Evolutionary conservation across 92 coral and sea anemone genomes (phyloP).

Genomic region (Galaxea fascicularis): DNA sequence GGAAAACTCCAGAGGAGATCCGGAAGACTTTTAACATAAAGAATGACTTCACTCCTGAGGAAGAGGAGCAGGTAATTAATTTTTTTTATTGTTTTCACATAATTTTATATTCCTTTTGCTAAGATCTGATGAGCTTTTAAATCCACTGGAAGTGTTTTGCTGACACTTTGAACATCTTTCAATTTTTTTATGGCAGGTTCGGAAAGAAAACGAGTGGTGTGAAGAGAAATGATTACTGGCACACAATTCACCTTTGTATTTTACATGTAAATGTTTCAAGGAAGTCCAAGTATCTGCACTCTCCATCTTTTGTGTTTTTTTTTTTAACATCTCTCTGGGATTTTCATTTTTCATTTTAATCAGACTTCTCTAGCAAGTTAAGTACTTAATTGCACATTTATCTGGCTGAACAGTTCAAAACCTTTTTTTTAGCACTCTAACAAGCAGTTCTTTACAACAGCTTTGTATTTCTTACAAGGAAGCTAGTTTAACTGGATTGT

Average conservation of each 20-base stretch:
- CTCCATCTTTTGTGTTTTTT: neutral
- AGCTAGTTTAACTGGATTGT: constrained; percentile 2
- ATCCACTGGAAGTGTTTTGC: neutral
- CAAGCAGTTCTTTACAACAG: constrained; percentile 7
- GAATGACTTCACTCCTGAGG: constrained; percentile 98
- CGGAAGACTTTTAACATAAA: constrained; percentile 98
- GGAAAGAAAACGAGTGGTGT: constrained; percentile 99
- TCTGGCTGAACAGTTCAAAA: too few relatives aligned
- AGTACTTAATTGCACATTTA: too few relatives aligned
- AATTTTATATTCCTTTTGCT: neutral
- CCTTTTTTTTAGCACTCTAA: neutral
- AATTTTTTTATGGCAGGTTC: constrained; percentile 70
- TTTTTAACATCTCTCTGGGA: neutral
- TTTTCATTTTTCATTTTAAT: neutral
- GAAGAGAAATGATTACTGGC: constrained; percentile 82
- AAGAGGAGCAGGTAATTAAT: constrained; percentile 89
- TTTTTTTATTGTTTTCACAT: neutral
- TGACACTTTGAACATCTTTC: neutral
- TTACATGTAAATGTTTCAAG: neutral
- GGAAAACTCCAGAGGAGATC: constrained; percentile 99
- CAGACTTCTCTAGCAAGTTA: too few relatives aligned
- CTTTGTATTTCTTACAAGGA: neutral
- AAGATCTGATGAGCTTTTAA: neutral
- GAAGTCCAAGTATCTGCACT: neutral
- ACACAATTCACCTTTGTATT: neutral